Percentiles rank a stretch among this genome's conserved stretches.
phyloP scores from a whole-genome alignment of 2,888 invertebrate genomes.

The Epiblema foenella region DNA sequence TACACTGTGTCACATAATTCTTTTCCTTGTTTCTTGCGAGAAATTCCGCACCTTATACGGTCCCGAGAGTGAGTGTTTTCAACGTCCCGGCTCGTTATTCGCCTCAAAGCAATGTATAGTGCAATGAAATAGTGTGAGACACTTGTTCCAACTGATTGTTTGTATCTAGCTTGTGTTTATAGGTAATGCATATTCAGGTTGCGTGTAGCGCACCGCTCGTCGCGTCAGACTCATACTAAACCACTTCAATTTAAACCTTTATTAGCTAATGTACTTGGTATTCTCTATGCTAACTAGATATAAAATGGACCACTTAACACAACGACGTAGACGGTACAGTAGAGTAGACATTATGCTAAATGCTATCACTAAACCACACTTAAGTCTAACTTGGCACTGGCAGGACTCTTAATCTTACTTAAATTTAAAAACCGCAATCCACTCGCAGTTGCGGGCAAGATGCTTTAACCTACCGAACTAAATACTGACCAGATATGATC shows the following conservation, averaged over 20 bases:
- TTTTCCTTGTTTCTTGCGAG: conserved; percentile 32
- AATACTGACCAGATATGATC: too few species aligned
- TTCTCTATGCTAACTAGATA: background rate
- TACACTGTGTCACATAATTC: conserved; percentile 22
- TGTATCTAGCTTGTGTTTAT: conserved; percentile 3
- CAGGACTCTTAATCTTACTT: too few species aligned
- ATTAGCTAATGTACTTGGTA: conserved; percentile 33
- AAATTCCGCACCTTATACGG: conserved; percentile 32
- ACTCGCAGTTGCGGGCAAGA: too few species aligned
- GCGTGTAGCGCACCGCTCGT: conserved; percentile 25
- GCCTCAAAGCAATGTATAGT: conserved; percentile 13
- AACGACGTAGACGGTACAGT: background rate
- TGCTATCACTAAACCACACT: background rate
- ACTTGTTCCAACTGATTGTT: conserved; percentile 25
- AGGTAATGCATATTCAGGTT: conserved; percentile 27
- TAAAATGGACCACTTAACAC: background rate
- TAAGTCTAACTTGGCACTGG: too few species aligned
- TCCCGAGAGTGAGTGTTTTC: conserved; percentile 30
- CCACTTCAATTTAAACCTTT: conserved; percentile 29
- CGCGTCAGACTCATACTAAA: conserved; percentile 28
- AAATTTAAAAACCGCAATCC: too few species aligned
- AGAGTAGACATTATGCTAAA: conserved; percentile 20
- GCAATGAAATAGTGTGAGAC: conserved; percentile 21
- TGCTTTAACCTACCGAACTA: too few species aligned
- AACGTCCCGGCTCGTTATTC: conserved; percentile 22